Evolutionary conservation across 2,797 vertebrate genomes (phyloP), one percentile per base, ranked within the genome.

Genomic region (Poeciliopsis gracilis): DNA sequence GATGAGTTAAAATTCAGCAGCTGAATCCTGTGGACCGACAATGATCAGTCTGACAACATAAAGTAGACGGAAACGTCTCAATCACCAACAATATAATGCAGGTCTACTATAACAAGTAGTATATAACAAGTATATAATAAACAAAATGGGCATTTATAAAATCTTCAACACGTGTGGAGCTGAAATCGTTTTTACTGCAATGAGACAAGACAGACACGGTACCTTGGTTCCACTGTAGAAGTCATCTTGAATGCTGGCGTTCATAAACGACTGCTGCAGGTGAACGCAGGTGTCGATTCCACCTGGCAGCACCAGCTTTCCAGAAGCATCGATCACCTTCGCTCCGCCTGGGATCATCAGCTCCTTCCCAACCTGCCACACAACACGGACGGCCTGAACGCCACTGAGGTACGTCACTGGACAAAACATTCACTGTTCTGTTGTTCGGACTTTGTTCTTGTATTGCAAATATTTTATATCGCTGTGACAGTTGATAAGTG

Each of bases 181-280:
- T 66, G 8, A 38, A 66, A 4, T 9, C 16, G 0, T 38, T 36
- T 63, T 36, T 7, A 36, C 43, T 46, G 28, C 4, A 47, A 43
- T 43, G 7, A 70, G 77, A 84, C 66, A 15, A 28, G 0, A 55
- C 55, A 70, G 57, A 77, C 45, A 63, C 47, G 69, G 61, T 96
- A 99, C 98, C 97, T 99, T 99, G 91, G 98, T 99, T 82, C 98
- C 98, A 0, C 97, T 97, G 95, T 99, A 99, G 95, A 98, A 99
- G 88, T 99, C 98, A 0, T 99, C 98, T 72, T 97, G 97, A 0
- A 97, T 97, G 5, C 94, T 95, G 87, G 97, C 97, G 0, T 99
- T 99, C 98, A 99, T 99, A 93, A 99, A 99, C 76, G 94, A 97
- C 91, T 99, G 95, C 92, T 99, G 96, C 94, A 99, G 96, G 92